Percentiles rank a stretch among this genome's conserved stretches.
phyloP scores from a whole-genome alignment of 2,888 invertebrate species.

The Branchellion lobata region DNA sequence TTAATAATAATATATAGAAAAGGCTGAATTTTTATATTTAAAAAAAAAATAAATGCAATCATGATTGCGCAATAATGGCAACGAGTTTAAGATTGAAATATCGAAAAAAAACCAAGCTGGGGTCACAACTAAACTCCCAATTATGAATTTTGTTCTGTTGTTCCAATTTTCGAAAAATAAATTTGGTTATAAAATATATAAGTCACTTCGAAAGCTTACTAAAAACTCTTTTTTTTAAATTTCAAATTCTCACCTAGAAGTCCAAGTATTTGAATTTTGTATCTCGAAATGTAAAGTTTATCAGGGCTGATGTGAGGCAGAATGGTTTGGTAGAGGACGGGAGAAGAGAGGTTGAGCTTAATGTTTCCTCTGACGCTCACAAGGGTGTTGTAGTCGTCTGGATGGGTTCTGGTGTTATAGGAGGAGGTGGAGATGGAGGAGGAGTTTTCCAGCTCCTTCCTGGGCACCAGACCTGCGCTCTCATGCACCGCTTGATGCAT shows the following conservation, averaged over 20 bases:
- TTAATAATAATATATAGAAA: background rate
- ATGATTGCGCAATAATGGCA: background rate
- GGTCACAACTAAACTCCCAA: no score
- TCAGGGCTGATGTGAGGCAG: slow-evolving; percentile 63
- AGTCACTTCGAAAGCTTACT: background rate
- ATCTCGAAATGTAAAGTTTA: slow-evolving; percentile 72
- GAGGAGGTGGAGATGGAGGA: slow-evolving; percentile 39
- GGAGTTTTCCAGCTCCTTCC: slow-evolving; percentile 34
- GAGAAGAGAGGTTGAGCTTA: slow-evolving; percentile 34
- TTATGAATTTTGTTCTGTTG: no score
- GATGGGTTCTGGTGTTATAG: slow-evolving; percentile 33
- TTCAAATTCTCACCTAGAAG: no score
- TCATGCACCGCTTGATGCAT: slow-evolving; percentile 5
- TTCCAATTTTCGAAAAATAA: no score
- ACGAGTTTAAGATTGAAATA: no score
- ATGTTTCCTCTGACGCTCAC: slow-evolving; percentile 27
- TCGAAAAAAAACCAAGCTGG: no score
- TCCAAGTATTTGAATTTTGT: slow-evolving; percentile 70
- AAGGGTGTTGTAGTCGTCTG: slow-evolving; percentile 38
- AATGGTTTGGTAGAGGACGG: slow-evolving; percentile 38
- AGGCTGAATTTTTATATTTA: background rate
- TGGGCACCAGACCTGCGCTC: slow-evolving; percentile 35
- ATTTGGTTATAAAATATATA: no score
- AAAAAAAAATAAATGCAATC: background rate
- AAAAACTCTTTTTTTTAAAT: background rate